These are phyloP conservation scores for Ifrita kowaldi DNA, from an alignment of 2,113 vertebrate species.

Conservation along the genomic window DNA sequence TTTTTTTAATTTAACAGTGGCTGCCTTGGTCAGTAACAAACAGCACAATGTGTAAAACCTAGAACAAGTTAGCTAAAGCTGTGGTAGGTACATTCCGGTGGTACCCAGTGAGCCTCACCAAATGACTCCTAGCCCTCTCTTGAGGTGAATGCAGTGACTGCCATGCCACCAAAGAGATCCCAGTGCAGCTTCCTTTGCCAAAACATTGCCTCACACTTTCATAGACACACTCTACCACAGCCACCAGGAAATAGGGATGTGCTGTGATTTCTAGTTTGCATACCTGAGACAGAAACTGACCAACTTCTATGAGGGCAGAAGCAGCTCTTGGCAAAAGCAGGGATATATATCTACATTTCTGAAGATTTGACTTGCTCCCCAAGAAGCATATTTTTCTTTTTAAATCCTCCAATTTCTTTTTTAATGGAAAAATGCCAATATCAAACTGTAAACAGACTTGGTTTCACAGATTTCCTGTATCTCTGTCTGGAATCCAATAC, in stretches of 20 bases:
- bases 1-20: neutral
- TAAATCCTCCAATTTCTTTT: neutral
- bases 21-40: neutral
- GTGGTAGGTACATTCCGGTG: neutral
- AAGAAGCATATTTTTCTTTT: neutral
- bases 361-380: neutral
- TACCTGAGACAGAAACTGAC: neutral
- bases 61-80: neutral
- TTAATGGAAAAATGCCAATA: slow-evolving; percentile 7
- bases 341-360: neutral
- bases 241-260: neutral
- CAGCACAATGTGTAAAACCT: neutral
- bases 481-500: neutral
- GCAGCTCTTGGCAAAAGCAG: neutral
- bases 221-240: neutral
- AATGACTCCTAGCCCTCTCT: neutral
- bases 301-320: neutral
- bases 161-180: neutral
- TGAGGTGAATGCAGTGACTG: neutral
- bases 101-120: neutral
- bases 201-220: neutral
- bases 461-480: neutral
- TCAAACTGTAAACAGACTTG: neutral
- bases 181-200: neutral
- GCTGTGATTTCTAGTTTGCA: neutral